Conservation (phyloP, 1,140 invertebrate species). For the Habropoda laboriosa region DNA sequence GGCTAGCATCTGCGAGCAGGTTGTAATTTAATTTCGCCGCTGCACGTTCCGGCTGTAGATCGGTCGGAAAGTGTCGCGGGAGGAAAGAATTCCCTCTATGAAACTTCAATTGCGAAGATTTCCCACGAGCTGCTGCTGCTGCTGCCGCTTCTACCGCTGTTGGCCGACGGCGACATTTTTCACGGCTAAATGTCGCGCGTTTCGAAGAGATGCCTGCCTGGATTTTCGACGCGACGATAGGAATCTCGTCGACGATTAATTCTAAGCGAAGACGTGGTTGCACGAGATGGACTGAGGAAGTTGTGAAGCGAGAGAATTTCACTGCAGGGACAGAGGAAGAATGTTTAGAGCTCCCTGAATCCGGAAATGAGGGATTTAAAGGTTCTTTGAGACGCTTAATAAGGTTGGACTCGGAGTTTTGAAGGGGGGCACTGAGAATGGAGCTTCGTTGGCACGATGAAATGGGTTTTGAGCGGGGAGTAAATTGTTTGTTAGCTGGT, state of each 20-base stretch:
- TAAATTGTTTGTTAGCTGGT: too few species aligned
- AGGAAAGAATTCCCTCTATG: not conserved
- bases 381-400: not conserved
- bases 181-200: not conserved
- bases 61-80: not conserved
- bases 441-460: not conserved
- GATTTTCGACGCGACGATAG: not conserved
- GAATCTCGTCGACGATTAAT: constrained; percentile 28
- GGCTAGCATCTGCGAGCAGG: not conserved
- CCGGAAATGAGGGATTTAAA: not conserved
- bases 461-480: not conserved
- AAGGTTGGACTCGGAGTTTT: too few species aligned
- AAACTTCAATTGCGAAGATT: constrained; percentile 28
- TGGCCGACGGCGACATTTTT: constrained; percentile 22
- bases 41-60: not conserved
- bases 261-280: not conserved
- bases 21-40: constrained; percentile 20
- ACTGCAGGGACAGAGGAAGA: not conserved
- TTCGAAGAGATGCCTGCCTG: not conserved
- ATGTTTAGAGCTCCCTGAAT: not conserved
- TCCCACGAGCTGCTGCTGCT: not conserved
- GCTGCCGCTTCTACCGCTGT: too few species aligned
- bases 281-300: not conserved
- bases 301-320: not conserved
- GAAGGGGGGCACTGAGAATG: too few species aligned